Evolutionary conservation across 1,140 invertebrate genomes (phyloP), one percentile per base, ranked within the genome.

Genomic region (Drosophila sp.): DNA sequence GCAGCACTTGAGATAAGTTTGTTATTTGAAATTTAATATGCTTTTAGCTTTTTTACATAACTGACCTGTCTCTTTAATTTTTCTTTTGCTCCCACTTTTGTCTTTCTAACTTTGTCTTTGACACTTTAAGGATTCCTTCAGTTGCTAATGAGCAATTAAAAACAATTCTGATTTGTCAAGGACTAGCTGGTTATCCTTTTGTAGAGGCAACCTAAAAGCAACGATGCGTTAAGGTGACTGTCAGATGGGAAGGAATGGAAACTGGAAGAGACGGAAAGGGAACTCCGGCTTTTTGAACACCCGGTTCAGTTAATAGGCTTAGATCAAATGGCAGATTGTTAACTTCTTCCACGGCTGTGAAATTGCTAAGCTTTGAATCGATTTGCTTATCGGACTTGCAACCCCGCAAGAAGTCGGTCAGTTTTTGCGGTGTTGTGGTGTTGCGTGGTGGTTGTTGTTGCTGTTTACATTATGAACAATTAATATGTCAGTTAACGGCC

Each of bases 401-500:
- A 80, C 67, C 72, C 71, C 40, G 41, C 36, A 43, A 16, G n/a
- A 29, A 40, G 40, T 59, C 38, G 43, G 29, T 2, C n/a, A 18
- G 45, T 46, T 41, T 27, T 40, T 43, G 78, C 32, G 45, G 57
- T 41, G n/a, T 79, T 57, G 64, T 25, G 7, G 41, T 48, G 78
- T 77, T 76, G 69, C 21, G 27, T 46, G 45, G 56, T 18, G 45
- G 41, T 9, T 58, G 25, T 18, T 58, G 41, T 32, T 29, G 14
- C 7, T 40, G 36, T 72, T 81, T 80, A 58, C 65, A 51, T 82
- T 71, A 75, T 81, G 62, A 69, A 48, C 73, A 74, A 86, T 80
- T 81, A 84, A 81, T 71, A 71, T 75, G 78, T 62, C 77, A 59
- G 80, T 84, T 69, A 67, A 56, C 46, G 27, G 58, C 43, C 41